Conservation (phyloP, 2,797 vertebrate genomes). For the Tokudaia muenninki region DNA sequence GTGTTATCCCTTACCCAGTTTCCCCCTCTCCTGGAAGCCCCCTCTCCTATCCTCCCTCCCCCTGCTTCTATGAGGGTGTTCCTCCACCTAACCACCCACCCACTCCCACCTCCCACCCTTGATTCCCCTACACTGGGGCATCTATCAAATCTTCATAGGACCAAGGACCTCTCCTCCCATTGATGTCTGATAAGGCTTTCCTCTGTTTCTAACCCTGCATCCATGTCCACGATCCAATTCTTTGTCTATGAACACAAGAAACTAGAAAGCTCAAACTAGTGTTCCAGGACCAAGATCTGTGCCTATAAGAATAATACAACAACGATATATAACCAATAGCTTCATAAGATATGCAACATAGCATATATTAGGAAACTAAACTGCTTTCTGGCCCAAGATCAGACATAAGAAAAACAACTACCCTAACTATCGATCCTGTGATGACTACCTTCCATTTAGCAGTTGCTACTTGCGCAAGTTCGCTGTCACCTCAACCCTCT, state of each 20-base stretch:
- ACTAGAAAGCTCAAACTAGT: background rate
- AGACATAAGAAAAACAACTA: conserved; percentile 39
- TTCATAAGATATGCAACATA: background rate
- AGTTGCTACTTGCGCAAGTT: background rate
- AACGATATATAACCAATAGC: background rate
- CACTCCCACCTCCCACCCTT: no score
- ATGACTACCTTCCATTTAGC: background rate
- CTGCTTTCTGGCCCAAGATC: background rate
- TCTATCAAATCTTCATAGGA: no score
- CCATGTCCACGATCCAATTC: background rate
- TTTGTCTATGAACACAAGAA: background rate
- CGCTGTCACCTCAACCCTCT: background rate
- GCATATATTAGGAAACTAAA: background rate
- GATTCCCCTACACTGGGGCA: no score
- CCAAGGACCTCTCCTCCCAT: no score
- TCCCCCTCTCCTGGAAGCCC: no score
- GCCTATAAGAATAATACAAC: background rate
- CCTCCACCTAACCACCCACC: no score
- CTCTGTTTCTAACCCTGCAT: background rate
- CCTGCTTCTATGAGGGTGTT: no score
- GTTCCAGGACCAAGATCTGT: background rate
- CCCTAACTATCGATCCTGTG: background rate
- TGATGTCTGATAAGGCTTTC: no score
- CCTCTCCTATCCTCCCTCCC: no score
- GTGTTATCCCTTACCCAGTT: no score